Evolutionary conservation across 1,140 invertebrate genomes (phyloP).

Genomic region (Temnothorax curvispinosus): DNA sequence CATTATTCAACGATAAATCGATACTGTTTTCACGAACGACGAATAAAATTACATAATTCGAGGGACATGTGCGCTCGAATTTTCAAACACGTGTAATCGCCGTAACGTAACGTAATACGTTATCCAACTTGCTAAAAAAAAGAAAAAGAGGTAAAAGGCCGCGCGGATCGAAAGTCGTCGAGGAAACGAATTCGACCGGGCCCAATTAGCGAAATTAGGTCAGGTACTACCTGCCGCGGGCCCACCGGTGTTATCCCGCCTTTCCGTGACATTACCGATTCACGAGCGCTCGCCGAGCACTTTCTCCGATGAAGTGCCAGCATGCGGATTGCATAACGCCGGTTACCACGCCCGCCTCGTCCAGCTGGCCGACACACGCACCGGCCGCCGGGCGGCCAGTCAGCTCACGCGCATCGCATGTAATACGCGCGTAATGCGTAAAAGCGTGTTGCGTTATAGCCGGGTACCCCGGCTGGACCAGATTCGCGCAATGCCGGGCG

Average conservation of each 20-base stretch:
- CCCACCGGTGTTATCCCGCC: slow-evolving; percentile 13
- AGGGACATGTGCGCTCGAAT: background rate
- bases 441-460: slow-evolving; percentile 68
- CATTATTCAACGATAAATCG: background rate
- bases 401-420: slow-evolving; percentile 63
- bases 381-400: slow-evolving; percentile 43
- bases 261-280: slow-evolving; percentile 57
- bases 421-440: slow-evolving; percentile 69
- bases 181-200: slow-evolving; percentile 33
- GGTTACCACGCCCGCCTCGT: slow-evolving; percentile 75
- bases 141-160: background rate
- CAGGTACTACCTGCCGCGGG: slow-evolving; percentile 35
- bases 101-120: slow-evolving; percentile 26
- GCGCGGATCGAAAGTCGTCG: background rate
- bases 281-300: slow-evolving; percentile 62
- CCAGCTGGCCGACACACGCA: slow-evolving; percentile 17
- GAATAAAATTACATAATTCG: slow-evolving; percentile 15
- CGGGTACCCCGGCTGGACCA: slow-evolving; percentile 72
- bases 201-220: slow-evolving; percentile 53
- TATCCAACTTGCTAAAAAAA: slow-evolving; percentile 22
- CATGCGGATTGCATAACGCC: slow-evolving; percentile 66
- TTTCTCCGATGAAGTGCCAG: slow-evolving; percentile 71
- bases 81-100: background rate
- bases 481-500: slow-evolving; percentile 72
- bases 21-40: background rate